Conservation (phyloP, 2,888 invertebrate genomes). For the Autographa pulchrina region DNA sequence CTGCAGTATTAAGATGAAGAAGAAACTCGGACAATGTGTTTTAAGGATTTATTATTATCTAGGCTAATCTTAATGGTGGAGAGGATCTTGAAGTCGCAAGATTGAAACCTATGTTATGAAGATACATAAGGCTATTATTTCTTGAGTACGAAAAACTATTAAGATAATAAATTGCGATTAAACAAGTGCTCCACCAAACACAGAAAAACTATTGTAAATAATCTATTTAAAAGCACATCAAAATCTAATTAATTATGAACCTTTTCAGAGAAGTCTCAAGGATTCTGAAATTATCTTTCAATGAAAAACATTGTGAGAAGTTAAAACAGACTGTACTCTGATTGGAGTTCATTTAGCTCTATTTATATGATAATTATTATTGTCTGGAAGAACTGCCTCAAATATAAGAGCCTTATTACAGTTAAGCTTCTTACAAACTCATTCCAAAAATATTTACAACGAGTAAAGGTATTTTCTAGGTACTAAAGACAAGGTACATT, state of each 20-base stretch:
- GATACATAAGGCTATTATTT: not conserved
- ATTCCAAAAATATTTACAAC: not conserved
- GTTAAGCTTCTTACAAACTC: not conserved
- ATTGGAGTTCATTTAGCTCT: conserved; percentile 22
- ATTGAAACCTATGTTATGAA: no score
- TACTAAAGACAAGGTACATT: no score
- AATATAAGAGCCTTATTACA: not conserved
- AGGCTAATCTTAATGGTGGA: no score
- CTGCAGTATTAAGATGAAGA: not conserved
- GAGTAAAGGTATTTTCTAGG: not conserved
- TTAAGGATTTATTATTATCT: not conserved
- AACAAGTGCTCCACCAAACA: not conserved
- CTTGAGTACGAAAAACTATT: no score
- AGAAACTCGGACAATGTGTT: not conserved
- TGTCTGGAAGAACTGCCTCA: conserved; percentile 6
- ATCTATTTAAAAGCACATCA: not conserved
- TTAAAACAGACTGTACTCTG: not conserved
- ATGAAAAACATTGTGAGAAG: conserved; percentile 5
- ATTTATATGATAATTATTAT: conserved; percentile 34
- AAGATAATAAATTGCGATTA: no score
- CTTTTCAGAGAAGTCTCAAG: not conserved
- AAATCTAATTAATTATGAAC: not conserved
- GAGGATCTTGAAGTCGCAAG: no score
- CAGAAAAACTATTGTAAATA: not conserved
- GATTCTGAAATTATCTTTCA: not conserved